phyloP scores from a whole-genome alignment of 2,888 invertebrate species.

The Steromphala cineraria region DNA sequence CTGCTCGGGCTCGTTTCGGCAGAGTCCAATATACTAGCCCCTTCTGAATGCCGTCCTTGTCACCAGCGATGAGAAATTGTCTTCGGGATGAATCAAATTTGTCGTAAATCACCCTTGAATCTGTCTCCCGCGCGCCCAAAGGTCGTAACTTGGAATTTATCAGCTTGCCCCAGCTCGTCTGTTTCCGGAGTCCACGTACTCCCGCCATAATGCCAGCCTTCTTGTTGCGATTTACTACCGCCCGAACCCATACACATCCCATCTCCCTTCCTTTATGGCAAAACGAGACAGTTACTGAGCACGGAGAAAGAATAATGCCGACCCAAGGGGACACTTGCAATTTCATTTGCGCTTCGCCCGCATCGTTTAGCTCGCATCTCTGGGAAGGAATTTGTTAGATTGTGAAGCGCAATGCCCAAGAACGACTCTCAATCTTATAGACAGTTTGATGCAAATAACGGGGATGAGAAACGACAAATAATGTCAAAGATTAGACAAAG shows the following conservation, averaged over 20 bases:
- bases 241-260: constrained; percentile 31
- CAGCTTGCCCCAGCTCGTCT: constrained; percentile 34
- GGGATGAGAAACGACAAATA: constrained; percentile 8
- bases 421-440: constrained; percentile 6
- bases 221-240: constrained; percentile 32
- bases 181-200: constrained; percentile 24
- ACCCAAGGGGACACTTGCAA: constrained; percentile 12
- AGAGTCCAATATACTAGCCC: constrained; percentile 28
- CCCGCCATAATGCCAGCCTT: constrained; percentile 30
- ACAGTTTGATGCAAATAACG: constrained; percentile 8
- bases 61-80: constrained; percentile 41
- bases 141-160: constrained; percentile 44
- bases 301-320: constrained; percentile 21
- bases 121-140: constrained; percentile 33
- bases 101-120: constrained; percentile 43
- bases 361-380: constrained; percentile 8
- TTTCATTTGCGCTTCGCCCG: constrained; percentile 2
- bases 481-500: constrained; percentile 10
- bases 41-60: constrained; percentile 34
- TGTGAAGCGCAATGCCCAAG: background rate
- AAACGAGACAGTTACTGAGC: constrained; percentile 32
- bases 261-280: constrained; percentile 29
- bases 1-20: background rate
- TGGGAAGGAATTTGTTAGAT: constrained; percentile 1
- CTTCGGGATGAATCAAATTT: constrained; percentile 50